A percentile compares a stretch with the other conserved stretches of the same genome.
Evolutionary conservation across 1,140 invertebrate genomes (phyloP).

Genomic region (Lordiphosa mommai): DNA sequence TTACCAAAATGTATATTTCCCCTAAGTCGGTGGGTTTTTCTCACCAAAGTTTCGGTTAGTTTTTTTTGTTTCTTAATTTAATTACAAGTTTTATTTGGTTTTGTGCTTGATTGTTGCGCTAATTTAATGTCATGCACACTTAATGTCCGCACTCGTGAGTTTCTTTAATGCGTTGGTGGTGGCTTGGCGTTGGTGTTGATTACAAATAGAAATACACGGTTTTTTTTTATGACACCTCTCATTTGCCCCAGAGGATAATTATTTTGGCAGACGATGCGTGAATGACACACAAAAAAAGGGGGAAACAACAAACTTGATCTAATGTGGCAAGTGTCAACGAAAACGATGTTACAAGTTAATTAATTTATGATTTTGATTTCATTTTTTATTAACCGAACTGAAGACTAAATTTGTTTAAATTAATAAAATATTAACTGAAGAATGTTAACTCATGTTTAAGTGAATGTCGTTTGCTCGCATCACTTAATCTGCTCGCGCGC

Average conservation of each 20-base stretch:
- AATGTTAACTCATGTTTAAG: too few relatives aligned
- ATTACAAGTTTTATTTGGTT: slow-evolving; percentile 57
- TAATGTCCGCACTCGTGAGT: slow-evolving; percentile 27
- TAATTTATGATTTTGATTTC: slow-evolving; percentile 45
- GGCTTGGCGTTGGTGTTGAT: slow-evolving; percentile 58
- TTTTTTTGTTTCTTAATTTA: slow-evolving; percentile 55
- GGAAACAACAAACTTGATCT: background rate
- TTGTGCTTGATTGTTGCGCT: slow-evolving; percentile 50
- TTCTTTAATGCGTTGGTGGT: background rate
- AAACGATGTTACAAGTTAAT: slow-evolving; percentile 66
- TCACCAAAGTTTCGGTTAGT: slow-evolving; percentile 20
- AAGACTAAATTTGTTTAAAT: too few relatives aligned
- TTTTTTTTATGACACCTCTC: slow-evolving; percentile 56
- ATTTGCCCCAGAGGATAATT: slow-evolving; percentile 40
- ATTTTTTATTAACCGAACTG: too few relatives aligned
- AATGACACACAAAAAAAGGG: slow-evolving; percentile 20
- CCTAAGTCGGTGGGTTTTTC: slow-evolving; percentile 20
- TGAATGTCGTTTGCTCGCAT: too few relatives aligned
- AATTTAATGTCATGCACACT: slow-evolving; percentile 65
- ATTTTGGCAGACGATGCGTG: slow-evolving; percentile 63
- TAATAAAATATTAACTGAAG: too few relatives aligned
- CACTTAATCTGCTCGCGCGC: too few relatives aligned
- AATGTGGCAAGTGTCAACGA: slow-evolving; percentile 41
- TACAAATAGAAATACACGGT: slow-evolving; percentile 39
- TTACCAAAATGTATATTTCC: slow-evolving; percentile 36